phyloP scores from a whole-genome alignment of 1,140 invertebrate genomes.

The Centruroides sculpturatus region DNA sequence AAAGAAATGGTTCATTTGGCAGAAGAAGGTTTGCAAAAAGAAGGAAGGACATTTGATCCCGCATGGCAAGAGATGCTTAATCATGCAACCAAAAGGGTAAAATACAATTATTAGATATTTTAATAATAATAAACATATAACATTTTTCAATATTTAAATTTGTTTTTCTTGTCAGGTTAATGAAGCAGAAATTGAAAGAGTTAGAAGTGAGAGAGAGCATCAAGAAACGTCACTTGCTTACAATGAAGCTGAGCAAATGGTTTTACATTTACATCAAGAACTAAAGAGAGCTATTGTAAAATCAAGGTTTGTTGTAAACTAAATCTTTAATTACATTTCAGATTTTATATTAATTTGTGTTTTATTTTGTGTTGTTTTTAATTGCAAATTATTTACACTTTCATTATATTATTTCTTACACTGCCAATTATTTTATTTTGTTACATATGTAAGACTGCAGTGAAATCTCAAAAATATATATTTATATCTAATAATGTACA shows the following conservation, averaged over 20 bases:
- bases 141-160: no score
- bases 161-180: constrained; percentile 30
- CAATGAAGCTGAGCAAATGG: constrained; percentile 32
- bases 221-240: constrained; percentile 31
- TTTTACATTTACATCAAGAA: constrained; percentile 36
- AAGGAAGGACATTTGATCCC: constrained; percentile 42
- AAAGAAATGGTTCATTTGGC: constrained; percentile 45
- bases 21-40: constrained; percentile 36
- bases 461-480: no score
- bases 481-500: no score
- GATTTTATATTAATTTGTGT: no score
- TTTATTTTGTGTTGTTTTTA: no score
- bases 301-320: constrained; percentile 28
- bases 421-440: no score
- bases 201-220: constrained; percentile 36
- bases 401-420: no score
- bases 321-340: constrained; percentile 4
- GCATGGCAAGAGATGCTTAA: constrained; percentile 63
- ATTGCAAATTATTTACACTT: no score
- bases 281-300: constrained; percentile 36
- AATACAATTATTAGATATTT: background rate
- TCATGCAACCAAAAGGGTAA: constrained; percentile 37
- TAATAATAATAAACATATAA: background rate
- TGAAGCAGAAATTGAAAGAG: constrained; percentile 38
- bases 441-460: no score